Base-by-base conservation (phyloP, 2,113 vertebrate species). In the Gopherus flavomarginatus region DNA sequence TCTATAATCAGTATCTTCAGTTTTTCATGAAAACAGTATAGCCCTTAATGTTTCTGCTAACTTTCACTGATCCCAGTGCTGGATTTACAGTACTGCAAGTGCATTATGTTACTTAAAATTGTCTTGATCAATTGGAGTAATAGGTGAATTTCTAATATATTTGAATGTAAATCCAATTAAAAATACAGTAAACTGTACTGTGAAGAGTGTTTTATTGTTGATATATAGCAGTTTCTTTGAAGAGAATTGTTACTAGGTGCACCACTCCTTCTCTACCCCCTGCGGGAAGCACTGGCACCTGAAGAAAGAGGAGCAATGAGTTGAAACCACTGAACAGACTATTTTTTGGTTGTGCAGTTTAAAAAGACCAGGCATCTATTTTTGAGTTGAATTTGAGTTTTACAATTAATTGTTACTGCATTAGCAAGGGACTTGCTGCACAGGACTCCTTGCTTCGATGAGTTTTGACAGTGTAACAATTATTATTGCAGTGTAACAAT, bases 1-100 rank as follows among this genome's bases (percentile, higher is more conserved):
- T 2, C 0, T 8, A 10, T 26, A 56, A 26, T 56, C 54, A 26
- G 22, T 13, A 12, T 54, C 24, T 90, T 22, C 79, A 42, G 19
- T 19, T 1, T 75, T 89, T 29, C 50, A 4, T 2, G 3, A 54
- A 52, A 81, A 31, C 4, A 0, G 2, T 0, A 0, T 21, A 42
- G 35, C 35, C 90, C 12, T 56, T 16, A 3, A 35, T 50, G 1
- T 31, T 38, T 3, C 47, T 79, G 7, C 8, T 56, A 56, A 26
- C 31, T 65, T 65, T 65, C 31, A 35, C 35, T 65, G 72, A 59
- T 84, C 89, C 22, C 14, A 8, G 9, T 38, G 81, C 54, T 35
- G 50, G 38, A 5, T 42, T 52, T 38, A 9, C 1, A 81, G 49
- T 50, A 52, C 0, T 17, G 59, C 21, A 21, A 50, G 24, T 0